Conservation (phyloP, 2,113 vertebrate species). For the Bubo blakistoni region DNA sequence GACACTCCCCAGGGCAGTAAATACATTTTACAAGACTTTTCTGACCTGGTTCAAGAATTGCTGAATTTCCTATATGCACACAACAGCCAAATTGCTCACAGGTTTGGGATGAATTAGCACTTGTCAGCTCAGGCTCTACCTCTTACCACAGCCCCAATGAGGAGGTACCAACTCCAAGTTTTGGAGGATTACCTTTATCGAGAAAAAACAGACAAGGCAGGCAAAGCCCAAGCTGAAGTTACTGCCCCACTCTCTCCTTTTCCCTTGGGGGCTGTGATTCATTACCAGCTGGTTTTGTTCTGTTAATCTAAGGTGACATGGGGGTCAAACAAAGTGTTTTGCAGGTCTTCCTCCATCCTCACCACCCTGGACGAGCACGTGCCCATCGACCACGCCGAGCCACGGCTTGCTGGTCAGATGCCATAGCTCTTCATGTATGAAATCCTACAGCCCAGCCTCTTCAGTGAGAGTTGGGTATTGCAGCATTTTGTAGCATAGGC, state of each 20-base stretch:
- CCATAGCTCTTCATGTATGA: neutral
- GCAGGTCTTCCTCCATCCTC: neutral
- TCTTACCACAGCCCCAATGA: neutral
- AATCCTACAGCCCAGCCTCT: neutral
- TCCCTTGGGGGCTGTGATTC: neutral
- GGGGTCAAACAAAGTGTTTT: neutral
- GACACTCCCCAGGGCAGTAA: neutral
- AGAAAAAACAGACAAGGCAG: neutral
- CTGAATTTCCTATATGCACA: neutral
- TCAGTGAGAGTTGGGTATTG: neutral
- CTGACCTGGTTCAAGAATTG: neutral
- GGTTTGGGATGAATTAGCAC: neutral
- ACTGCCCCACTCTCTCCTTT: neutral
- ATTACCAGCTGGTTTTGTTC: neutral
- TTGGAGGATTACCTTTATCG: neutral
- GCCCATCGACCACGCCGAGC: accelerated
- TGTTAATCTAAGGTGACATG: neutral
- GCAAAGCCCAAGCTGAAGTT: neutral
- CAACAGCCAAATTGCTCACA: neutral
- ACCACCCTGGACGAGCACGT: neutral
- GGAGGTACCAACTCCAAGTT: neutral
- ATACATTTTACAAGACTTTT: neutral
- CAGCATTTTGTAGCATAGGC: neutral
- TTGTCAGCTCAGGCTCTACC: neutral
- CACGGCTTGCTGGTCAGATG: neutral